Base-by-base conservation (phyloP, 1,140 invertebrate species). In the Papilio xuthus region DNA sequence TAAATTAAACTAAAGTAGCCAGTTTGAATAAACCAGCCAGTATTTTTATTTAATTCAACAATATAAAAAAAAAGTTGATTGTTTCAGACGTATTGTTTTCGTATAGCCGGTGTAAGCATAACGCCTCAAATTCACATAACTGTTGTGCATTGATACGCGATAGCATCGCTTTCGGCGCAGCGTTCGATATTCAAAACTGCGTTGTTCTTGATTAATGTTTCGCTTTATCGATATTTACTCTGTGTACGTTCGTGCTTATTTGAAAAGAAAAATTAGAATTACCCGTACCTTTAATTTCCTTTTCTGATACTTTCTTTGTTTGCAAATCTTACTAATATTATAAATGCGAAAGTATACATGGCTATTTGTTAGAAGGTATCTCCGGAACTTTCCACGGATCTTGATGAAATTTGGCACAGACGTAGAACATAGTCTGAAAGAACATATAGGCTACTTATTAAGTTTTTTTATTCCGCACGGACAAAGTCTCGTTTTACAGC, bases 181-280 rank as follows among this genome's bases (percentile, higher is more conserved):
- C 73, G 83, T 90, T 88, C 89, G 88, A 89, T 90, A 89, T 90
- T 89, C 91, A 91, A 92, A 92, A 90, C 90, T 87, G 85, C 86
- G 84, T 88, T 87, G 85, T 87, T 88, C 85, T 88, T 91, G 91
- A 92, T 92, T 92, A 91, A 91, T 92, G 90, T 90, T 86, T 82
- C 82, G 82, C 83, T 89, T 90, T 89, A 89, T 87, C 85, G 87
- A 76, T 74, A 74, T 74, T 53, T 12, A 20, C 47, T 75, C 50
- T 53, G 80, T 84, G 85, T 82, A 85, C 80, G 79, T 84, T 86
- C 84, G 79, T 81, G 70, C 80, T 82, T 79, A 80, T 74, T 81
- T 47, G 47, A 71, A 78, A 67, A 72, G 72, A 75, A 63, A 78
- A 74, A 78, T 78, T 78, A 72, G 80, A 81, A 78, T 81, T 78